Evolutionary conservation across 2,888 invertebrate species (phyloP), one percentile per base, ranked within the genome.

Genomic region (Ectemnius continuus): DNA sequence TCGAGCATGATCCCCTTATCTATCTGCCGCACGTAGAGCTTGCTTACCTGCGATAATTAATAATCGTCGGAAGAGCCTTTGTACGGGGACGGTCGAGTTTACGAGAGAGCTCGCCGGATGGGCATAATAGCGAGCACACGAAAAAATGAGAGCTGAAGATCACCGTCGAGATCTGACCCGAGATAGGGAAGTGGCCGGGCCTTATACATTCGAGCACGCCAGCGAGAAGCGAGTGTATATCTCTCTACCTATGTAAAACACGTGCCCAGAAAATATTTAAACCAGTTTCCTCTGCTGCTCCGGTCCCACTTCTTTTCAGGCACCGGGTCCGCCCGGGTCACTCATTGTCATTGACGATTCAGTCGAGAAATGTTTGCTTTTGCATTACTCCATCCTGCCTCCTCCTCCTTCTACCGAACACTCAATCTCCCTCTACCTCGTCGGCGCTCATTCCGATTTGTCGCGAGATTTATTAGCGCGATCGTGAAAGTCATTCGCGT

Each of bases 131-230:
- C 79, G 72, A 77, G 73, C 76, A 79, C 84, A 85, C 81, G 83
- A 84, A 84, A 85, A 84, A 86, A 87, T 85, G 87, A 84, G 86
- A 85, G 82, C 83, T 84, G 83, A 83, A 85, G 88, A 88, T 88
- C 87, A 87, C 82, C 82, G 82, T 67, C 77, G 85, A 85, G 87
- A 88, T 88, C 78, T 87, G 87, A 88, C 87, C 88, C 84, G 83
- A 88, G 87, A 88, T 87, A 87, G 83, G 74, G 36, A 36, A 36
- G 36, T 66, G 71, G 72, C 80, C 77, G 78, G 76, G 80, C 84
- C 85, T 86, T 86, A 85, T 85, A 84, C 84, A 86, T 86, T 88
- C 84, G 78, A 84, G 84, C 84, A 85, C 82, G 84, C 80, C 75
- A 73, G 80, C 36, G 8, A 82, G 76, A 75, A 83, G 80, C 71